Evolutionary conservation across 2,888 invertebrate genomes (phyloP), one percentile per base, ranked within the genome.

Genomic region (Galerucella nymphaeae): DNA sequence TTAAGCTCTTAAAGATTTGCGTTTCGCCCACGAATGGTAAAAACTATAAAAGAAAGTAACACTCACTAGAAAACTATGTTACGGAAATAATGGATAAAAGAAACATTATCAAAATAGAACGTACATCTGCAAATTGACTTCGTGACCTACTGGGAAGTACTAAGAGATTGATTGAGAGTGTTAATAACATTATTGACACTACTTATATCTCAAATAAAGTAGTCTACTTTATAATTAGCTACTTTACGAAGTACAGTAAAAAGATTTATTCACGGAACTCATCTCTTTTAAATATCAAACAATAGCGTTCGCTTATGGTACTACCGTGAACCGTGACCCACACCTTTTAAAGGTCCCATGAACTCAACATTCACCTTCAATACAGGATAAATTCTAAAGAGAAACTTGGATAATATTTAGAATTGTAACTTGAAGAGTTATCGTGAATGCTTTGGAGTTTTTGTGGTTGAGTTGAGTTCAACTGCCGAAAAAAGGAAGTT

Each of bases 81-180:
- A 50, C 14, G n/a, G 8, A 50, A 14, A 50, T 14, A n/a, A 50
- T n/a, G 14, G 50, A 50, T 50, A 50, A n/a, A 50, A 45, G 45
- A 45, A n/a, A 13, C 14, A 14, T 1, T 45, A 45, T 45, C 0
- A 45, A 13, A 45, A 45, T 45, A 45, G 4, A 45, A 45, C 45
- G 13, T 3, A 11, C 13, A 55, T 8, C 8, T 55, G 16, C 55
- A 18, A n/a, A 63, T 48, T 50, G n/a, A n/a, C n/a, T 65, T 66
- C 45, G 13, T 45, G 66, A 45, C 45, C 57, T 66, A 57, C 23
- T 63, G 30, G 48, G 18, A 64, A 50, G n/a, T 53, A 30, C 18
- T 62, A 68, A 69, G 41, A 45, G 23, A 8, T 14, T 65, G 53
- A 55, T 66, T 59, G 62, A 62, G 23, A 62, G 9, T 18, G 53